Evolutionary conservation across 2,113 vertebrate genomes (phyloP), one percentile per base, ranked within the genome.

Genomic region (Syngnathus typhle): DNA sequence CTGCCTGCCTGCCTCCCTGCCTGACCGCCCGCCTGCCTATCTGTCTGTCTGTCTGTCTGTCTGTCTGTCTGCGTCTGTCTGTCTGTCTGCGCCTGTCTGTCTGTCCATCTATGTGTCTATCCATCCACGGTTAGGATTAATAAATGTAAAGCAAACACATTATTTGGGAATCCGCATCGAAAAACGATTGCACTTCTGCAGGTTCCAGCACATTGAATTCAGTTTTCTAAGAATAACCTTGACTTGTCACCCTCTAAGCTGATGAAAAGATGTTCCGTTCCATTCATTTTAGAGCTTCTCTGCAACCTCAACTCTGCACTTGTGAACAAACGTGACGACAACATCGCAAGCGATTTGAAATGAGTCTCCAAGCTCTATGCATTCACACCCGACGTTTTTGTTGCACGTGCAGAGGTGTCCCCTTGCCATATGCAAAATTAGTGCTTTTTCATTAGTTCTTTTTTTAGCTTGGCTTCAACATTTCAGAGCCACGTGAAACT

Each of bases 291-390:
- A 69, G 7, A 61, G 66, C 68, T 44, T 66, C 19, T 32, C 67
- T 71, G 65, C 75, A 70, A 60, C 47, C 52, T 71, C 49, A 68
- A 67, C 61, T 73, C 65, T 64, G 67, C 77, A 83, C 77, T 73
- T 82, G 85, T 74, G 74, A 82, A 82, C 23, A 79, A 79, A 81
- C 81, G 58, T 81, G 58, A 76, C 74, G 41, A 80, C 74, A 74
- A 60, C 51, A 41, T 67, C 71, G 75, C 60, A 44, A 63, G 68
- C 61, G 58, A 65, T 76, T 72, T 39, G 64, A 67, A 73, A 66
- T 69, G 71, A 63, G 71, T 78, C 81, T 76, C 44, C 1, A 60
- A 67, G 69, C 52, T 70, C 71, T 62, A 3, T 73, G 27, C 59
- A 72, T 74, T 81, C 78, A 64, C 76, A 76, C 72, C 64, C 78